Conservation (phyloP, 2,888 invertebrate species). For the Chrysopilus asiliformis region DNA sequence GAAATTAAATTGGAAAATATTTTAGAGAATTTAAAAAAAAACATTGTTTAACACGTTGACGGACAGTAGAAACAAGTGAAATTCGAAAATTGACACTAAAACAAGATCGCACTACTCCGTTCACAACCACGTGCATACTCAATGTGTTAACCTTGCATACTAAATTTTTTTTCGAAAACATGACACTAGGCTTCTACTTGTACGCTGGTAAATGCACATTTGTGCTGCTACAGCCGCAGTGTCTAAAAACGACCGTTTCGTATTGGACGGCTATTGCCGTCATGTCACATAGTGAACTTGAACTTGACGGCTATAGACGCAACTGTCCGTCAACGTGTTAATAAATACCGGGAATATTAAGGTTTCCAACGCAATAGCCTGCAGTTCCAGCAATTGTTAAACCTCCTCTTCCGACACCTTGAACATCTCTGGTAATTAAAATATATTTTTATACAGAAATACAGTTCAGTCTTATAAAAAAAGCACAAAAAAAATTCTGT, state of each 20-base stretch:
- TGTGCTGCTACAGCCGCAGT: too few species aligned
- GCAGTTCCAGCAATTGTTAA: constrained; percentile 91
- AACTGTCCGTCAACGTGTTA: too few species aligned
- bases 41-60: background rate
- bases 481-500: background rate
- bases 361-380: constrained; percentile 90
- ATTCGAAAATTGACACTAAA: too few species aligned
- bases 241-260: too few species aligned
- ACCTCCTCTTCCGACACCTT: constrained; percentile 88
- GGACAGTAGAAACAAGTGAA: too few species aligned
- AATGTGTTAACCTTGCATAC: background rate
- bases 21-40: constrained; percentile 6
- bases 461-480: background rate
- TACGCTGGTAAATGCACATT: too few species aligned
- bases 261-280: too few species aligned
- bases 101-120: too few species aligned
- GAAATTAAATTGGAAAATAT: constrained; percentile 1
- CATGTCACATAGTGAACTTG: too few species aligned
- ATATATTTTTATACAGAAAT: background rate
- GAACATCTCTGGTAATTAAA: constrained; percentile 64
- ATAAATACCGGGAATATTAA: constrained; percentile 67
- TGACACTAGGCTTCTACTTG: too few species aligned
- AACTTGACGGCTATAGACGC: too few species aligned
- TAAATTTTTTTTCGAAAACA: too few species aligned
- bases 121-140: background rate